phyloP scores from a whole-genome alignment of 2,797 vertebrate genomes.

The Mormyrops boulengeri region DNA sequence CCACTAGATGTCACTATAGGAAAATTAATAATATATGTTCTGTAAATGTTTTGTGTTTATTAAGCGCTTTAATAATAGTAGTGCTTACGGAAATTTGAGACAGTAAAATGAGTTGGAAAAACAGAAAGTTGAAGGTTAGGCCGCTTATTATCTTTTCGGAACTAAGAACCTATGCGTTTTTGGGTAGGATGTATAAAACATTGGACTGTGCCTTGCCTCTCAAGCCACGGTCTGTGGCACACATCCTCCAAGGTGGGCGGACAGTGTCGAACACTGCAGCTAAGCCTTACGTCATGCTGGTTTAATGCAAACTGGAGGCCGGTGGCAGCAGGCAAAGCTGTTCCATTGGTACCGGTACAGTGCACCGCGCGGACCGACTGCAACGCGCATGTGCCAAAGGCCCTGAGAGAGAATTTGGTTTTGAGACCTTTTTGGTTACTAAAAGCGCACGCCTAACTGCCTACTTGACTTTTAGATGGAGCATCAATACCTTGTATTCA shows the following conservation, averaged over 20 bases:
- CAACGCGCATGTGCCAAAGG: not conserved
- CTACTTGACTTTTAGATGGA: not conserved
- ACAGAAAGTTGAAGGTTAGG: not conserved
- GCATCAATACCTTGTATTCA: not conserved
- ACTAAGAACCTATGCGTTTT: not conserved
- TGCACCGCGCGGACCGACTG: not conserved
- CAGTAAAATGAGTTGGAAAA: not conserved
- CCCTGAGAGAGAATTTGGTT: not conserved
- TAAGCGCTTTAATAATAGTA: not conserved
- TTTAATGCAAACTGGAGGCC: not conserved
- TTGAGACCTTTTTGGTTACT: not conserved
- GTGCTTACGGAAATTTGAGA: not conserved
- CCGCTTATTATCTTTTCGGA: not conserved
- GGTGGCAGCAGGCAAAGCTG: not conserved
- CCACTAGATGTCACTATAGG: conserved; percentile 18
- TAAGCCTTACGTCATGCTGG: not conserved
- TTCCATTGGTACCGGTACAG: not conserved
- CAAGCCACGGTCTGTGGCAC: not conserved
- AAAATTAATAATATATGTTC: not conserved
- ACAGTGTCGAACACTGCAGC: not conserved
- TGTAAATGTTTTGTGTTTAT: not conserved
- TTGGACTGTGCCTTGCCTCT: not conserved
- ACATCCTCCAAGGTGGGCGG: not conserved
- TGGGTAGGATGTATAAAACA: not conserved
- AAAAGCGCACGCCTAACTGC: not conserved